Base-by-base conservation (phyloP, 2,113 vertebrate species). In the Salminus brasiliensis region DNA sequence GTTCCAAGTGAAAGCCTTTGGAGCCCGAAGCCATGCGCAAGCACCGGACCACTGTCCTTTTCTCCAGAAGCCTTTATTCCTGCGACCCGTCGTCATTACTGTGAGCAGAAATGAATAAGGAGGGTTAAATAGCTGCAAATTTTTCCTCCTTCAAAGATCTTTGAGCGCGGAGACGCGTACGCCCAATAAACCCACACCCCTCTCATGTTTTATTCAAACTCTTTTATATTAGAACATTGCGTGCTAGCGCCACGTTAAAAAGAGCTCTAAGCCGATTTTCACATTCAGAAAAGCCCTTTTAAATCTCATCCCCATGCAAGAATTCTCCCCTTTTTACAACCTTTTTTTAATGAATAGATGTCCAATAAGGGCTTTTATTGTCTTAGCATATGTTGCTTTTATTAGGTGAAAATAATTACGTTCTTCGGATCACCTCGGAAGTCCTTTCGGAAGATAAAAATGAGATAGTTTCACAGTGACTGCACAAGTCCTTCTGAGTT, bases 311-410 rank as follows among this genome's bases (percentile, higher is more conserved):
- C 91, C 83, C 73, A 82, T 85, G 85, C 92, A 89, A 88, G 89
- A 92, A 87, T 90, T 90, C 85, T 84, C 85, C 85, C 87, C 85
- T 89, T 93, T 94, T 94, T 94, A 94, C 92, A 90, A 91, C 94
- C 91, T 91, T 92, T 88, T 94, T 95, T 95, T 95, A 96, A 94
- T 94, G 95, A 94, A 95, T 94, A 95, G 94, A 94, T 91, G 90
- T 95, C 93, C 96, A 98, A 99, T 98, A 97, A 98, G 96, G 96
- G 93, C 92, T 98, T 98, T 96, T 98, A 98, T 98, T 98, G 96
- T 97, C 95, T 97, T 96, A 98, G 97, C 97, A 99, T 99, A 99
- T 99, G 97, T 97, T 98, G 95, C 97, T 98, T 98, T 98, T 97
- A 99, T 98, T 99, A 97, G 96, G 93, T 95, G 94, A 95, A 96